A percentile compares a stretch with the other conserved stretches of the same genome.
Evolutionary conservation across 2,888 invertebrate species (phyloP).

Genomic region (Hydroisotoma schaefferi): DNA sequence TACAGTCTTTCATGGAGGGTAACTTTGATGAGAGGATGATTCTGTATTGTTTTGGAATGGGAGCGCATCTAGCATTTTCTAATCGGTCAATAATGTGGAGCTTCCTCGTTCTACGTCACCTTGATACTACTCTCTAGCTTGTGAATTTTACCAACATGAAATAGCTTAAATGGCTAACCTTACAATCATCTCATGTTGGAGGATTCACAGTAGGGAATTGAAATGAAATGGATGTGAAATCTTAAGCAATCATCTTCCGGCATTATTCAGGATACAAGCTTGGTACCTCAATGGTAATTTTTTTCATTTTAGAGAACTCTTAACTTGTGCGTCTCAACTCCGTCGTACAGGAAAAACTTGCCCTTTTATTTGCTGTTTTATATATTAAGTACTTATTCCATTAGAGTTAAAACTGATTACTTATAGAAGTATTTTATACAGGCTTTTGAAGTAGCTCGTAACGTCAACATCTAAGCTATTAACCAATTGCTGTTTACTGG

Average conservation of each 20-base stretch:
- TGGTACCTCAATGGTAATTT: slow-evolving; percentile 12
- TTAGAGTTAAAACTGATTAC: no score
- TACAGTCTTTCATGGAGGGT: background rate
- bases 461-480: no score
- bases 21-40: background rate
- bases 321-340: background rate
- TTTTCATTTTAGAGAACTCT: slow-evolving; percentile 5
- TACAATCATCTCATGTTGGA: slow-evolving; percentile 2
- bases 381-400: no score
- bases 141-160: slow-evolving; percentile 6
- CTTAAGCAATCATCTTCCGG: background rate
- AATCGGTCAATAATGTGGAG: background rate
- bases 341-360: background rate
- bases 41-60: background rate
- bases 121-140: background rate
- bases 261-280: slow-evolving; percentile 2
- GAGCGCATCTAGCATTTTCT: background rate
- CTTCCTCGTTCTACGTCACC: background rate
- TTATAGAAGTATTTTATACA: no score
- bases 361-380: background rate
- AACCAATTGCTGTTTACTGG: no score
- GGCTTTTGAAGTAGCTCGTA: no score
- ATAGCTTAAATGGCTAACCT: background rate
- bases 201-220: background rate
- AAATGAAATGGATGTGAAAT: slow-evolving; percentile 4